Conservation (phyloP, 1,140 invertebrate genomes). For the Nebria ingens region DNA sequence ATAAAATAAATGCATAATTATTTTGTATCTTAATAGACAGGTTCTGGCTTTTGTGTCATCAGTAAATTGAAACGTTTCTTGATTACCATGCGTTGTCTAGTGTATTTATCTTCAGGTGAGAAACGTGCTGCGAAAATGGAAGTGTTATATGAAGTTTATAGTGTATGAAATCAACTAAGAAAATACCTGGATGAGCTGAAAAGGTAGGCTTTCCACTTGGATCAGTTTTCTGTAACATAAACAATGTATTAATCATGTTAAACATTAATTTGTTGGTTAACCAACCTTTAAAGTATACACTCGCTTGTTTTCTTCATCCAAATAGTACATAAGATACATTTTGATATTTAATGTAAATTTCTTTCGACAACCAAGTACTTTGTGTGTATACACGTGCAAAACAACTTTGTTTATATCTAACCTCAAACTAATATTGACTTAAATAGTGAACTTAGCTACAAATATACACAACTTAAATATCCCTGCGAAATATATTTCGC, state of each 20-base stretch:
- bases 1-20: neutral
- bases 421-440: too few relatives aligned
- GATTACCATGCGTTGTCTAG: conserved; percentile 76
- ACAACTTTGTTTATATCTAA: too few relatives aligned
- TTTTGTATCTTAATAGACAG: conserved; percentile 42
- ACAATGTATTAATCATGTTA: conserved; percentile 6
- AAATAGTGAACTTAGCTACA: too few relatives aligned
- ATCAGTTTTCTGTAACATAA: conserved; percentile 55
- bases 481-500: too few relatives aligned
- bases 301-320: conserved; percentile 55
- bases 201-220: conserved; percentile 66
- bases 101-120: conserved; percentile 93
- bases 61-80: conserved; percentile 86
- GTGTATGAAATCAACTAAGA: conserved; percentile 13
- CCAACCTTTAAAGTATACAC: conserved; percentile 62
- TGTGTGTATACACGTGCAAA: too few relatives aligned
- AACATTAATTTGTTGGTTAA: conserved; percentile 12
- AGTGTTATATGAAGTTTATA: conserved; percentile 15
- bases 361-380: neutral
- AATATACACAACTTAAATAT: too few relatives aligned
- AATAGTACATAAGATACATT: conserved; percentile 70
- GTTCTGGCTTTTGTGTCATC: conserved; percentile 73
- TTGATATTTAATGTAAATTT: conserved; percentile 22
- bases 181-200: conserved; percentile 76
- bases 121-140: conserved; percentile 68